Evolutionary conservation across 1,140 invertebrate species (phyloP), one percentile per base, ranked within the genome.

Genomic region (Gryon sp.): DNA sequence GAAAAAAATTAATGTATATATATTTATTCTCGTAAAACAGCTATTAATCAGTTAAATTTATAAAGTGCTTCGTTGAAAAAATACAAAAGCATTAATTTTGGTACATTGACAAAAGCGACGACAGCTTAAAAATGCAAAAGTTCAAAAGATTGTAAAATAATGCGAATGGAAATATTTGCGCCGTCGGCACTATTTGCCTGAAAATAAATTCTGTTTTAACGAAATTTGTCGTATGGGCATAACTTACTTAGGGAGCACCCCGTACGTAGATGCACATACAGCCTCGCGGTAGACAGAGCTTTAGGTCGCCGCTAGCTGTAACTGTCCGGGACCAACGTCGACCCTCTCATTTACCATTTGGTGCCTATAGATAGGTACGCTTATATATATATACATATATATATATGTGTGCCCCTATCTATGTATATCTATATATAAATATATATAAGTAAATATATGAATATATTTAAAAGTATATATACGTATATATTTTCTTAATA

Each of bases 321-420:
- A 80, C 66, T 84, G 84, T 89, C 87, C 87, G 86, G 81, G 83
- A 52, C 80, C 80, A 68, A 82, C 87, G 87, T 89, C 86, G 83
- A 89, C 81, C 87, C 87, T 84, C 87, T 89, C 87, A 88, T 89
- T 88, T 89, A 88, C 87, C 87, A 88, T 88, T 89, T 89, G 85
- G 86, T 88, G 87, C 83, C 84, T 89, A 88, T 89, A 89, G 86
- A 88, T 87, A 88, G 87, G 84, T 86, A 86, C 81, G 82, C 78
- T 80, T 62, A 76, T 74, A n/a, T n/a, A n/a, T n/a, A n/a, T n/a
- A n/a, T n/a, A n/a, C n/a, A n/a, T n/a, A n/a, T 34, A 74, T 80
- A 82, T 78, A 80, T 63, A 14, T 69, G 43, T 74, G 32, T 40
- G 11, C 18, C 40, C 28, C 32, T 46, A 30, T 16, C 36, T 48